Evolutionary conservation across 2,888 invertebrate genomes (phyloP), one percentile per base, ranked within the genome.

Genomic region (Aleiodes alternator): DNA sequence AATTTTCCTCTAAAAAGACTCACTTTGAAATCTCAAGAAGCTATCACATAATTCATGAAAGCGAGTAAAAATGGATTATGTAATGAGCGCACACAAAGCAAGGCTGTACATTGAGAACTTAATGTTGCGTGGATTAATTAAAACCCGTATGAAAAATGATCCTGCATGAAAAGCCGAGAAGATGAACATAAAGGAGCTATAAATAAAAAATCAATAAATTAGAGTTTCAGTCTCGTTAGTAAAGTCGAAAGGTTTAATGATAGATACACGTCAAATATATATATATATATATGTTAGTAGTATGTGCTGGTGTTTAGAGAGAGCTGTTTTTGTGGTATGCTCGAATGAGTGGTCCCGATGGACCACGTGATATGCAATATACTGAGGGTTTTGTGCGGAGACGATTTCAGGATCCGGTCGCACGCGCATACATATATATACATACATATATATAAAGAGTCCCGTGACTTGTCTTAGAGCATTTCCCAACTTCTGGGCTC

Each of bases 331-430:
- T 75, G 79, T 73, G 75, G 77, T 79, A 73, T 77, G 75, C 73
- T 77, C 77, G 77, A 75, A 75, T 57, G 53, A 64, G 48, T 53
- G 68, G 70, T n/a, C 69, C 71, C 76, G 71, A 43, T 72, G 48
- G 75, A 61, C 64, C 74, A 72, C 50, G 59, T 74, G 64, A 57
- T 43, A 61, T 66, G 50, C 50, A 55, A 68, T 77, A 69, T 73
- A 53, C 50, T 61, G 48, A 64, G 43, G 43, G 29, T 57, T 73
- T 73, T 68, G 56, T 55, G 73, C 68, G 57, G 55, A 76, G 64
- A 64, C 16, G 73, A 66, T 69, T 76, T 78, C 79, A 76, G 77
- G 80, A 80, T 80, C 76, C 80, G 76, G 78, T 80, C 78, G 73
- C 73, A 76, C 78, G 73, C 76, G 64, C 64, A 34, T 43, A 61